phyloP scores from a whole-genome alignment of 2,113 vertebrate species.

The Cepphus grylle region DNA sequence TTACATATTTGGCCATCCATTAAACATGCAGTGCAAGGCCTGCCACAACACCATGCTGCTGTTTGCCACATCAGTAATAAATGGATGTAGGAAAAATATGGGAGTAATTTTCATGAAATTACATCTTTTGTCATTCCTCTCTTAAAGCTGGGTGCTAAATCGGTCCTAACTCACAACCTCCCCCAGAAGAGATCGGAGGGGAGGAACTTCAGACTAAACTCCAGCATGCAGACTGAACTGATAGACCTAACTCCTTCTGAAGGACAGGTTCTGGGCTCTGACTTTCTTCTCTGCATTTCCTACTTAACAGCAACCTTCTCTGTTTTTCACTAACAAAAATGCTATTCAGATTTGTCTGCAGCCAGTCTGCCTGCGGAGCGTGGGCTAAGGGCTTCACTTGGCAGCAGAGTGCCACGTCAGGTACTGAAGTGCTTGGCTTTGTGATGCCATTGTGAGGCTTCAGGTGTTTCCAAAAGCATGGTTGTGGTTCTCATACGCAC shows the following conservation, averaged over 20 bases:
- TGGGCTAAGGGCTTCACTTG: not conserved
- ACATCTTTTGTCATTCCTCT: not conserved
- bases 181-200: not conserved
- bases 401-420: not conserved
- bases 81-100: not conserved
- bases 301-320: not conserved
- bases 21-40: not conserved
- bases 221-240: not conserved
- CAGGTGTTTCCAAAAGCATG: not conserved
- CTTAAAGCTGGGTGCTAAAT: not conserved
- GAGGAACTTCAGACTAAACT: not conserved
- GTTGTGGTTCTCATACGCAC: not conserved
- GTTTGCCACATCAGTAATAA: not conserved
- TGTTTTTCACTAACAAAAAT: not conserved
- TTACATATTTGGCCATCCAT: not conserved
- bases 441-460: not conserved
- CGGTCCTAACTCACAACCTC: not conserved
- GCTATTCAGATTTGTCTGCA: not conserved
- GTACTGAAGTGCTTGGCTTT: not conserved
- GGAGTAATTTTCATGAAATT: not conserved
- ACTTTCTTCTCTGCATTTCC: not conserved
- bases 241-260: not conserved
- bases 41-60: not conserved
- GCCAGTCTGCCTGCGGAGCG: not conserved
- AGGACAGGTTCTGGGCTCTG: not conserved